Percentiles rank a stretch among this genome's conserved stretches.
Evolutionary conservation across 92 coral and sea anemone genomes (phyloP).

Genomic region (Umimayanthus chanpuru): DNA sequence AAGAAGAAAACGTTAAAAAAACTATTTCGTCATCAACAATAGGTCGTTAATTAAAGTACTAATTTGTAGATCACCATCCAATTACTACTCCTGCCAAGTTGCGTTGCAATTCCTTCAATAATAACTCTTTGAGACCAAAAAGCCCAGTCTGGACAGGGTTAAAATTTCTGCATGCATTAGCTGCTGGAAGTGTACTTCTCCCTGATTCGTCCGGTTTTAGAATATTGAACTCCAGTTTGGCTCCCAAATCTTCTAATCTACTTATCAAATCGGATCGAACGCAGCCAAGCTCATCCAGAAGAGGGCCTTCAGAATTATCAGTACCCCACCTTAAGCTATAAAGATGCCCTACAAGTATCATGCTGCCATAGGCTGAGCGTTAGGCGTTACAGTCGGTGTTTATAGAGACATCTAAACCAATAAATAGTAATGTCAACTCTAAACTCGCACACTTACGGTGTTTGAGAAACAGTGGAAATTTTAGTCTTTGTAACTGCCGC

Average conservation of each 20-base stretch:
- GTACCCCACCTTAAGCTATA: constrained; percentile 14
- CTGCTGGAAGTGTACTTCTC: too few relatives aligned
- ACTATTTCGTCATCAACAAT: too few relatives aligned
- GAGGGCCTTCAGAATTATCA: constrained; percentile 16
- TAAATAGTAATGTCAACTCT: constrained; percentile 4
- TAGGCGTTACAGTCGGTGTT: not conserved
- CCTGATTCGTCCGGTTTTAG: too few relatives aligned
- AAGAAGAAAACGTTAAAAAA: too few relatives aligned
- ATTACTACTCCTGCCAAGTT: too few relatives aligned
- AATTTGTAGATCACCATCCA: too few relatives aligned
- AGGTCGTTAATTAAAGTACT: too few relatives aligned
- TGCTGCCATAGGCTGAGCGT: not conserved
- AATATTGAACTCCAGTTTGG: too few relatives aligned
- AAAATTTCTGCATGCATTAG: too few relatives aligned
- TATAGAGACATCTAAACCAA: not conserved
- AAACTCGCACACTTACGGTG: constrained; percentile 26
- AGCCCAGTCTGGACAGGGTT: too few relatives aligned
- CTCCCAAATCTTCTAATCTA: not conserved
- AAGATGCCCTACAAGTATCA: constrained; percentile 6
- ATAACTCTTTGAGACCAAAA: too few relatives aligned
- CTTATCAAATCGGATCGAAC: constrained; percentile 8
- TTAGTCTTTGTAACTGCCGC: constrained; percentile 26
- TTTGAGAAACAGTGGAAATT: constrained; percentile 6
- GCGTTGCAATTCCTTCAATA: too few relatives aligned
- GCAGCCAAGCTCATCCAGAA: constrained; percentile 23